These are phyloP conservation scores for Metalampra italica DNA, from an alignment of 2,888 invertebrate species.

Conservation along the genomic window DNA sequence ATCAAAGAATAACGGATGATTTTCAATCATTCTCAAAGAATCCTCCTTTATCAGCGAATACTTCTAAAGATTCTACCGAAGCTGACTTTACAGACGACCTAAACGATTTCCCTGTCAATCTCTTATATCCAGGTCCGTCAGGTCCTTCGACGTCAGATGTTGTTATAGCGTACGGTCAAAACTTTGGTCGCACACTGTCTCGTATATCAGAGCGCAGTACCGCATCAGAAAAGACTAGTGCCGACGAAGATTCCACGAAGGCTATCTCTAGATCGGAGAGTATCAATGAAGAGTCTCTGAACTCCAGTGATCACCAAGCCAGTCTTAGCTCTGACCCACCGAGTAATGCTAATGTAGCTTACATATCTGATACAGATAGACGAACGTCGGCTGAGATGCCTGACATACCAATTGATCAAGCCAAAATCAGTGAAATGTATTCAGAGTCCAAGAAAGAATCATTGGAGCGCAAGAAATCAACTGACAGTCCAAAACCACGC, in stretches of 20 bases:
- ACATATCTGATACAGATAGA: slow-evolving; percentile 88
- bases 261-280: slow-evolving; percentile 91
- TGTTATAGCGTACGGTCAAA: slow-evolving; percentile 84
- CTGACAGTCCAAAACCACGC: slow-evolving; percentile 44
- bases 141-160: slow-evolving; percentile 77
- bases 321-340: slow-evolving; percentile 92
- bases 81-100: slow-evolving; percentile 86
- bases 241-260: slow-evolving; percentile 91
- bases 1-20: slow-evolving; percentile 67
- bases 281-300: slow-evolving; percentile 89
- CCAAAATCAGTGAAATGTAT: slow-evolving; percentile 79
- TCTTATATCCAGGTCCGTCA: slow-evolving; percentile 84
- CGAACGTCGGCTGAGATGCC: slow-evolving; percentile 92
- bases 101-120: slow-evolving; percentile 85
- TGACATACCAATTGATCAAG: slow-evolving; percentile 88
- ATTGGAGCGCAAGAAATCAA: slow-evolving; percentile 40
- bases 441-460: slow-evolving; percentile 72
- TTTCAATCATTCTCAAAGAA: slow-evolving; percentile 72
- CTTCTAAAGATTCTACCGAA: slow-evolving; percentile 77
- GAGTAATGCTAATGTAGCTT: slow-evolving; percentile 84
- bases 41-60: slow-evolving; percentile 67
- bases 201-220: slow-evolving; percentile 93
- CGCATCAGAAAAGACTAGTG: slow-evolving; percentile 91
- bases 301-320: slow-evolving; percentile 91
- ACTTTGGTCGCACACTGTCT: slow-evolving; percentile 88